A percentile compares a stretch with the other conserved stretches of the same genome.
phyloP scores from a whole-genome alignment of 2,113 vertebrate species.

The Spermophilus dauricus region DNA sequence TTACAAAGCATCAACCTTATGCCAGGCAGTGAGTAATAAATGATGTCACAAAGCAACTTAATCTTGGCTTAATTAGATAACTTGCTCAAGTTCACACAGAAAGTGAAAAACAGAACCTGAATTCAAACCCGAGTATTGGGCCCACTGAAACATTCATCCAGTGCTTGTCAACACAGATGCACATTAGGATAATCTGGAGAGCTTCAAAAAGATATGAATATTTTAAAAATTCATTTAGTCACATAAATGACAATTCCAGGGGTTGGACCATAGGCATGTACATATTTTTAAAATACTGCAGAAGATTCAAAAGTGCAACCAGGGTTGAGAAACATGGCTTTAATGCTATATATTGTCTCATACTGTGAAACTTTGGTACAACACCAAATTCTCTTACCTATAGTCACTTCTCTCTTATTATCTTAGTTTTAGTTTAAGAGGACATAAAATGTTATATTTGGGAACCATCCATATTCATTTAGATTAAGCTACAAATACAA shows the following conservation, averaged over 20 bases:
- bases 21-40: background rate
- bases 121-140: background rate
- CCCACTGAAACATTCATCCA: background rate
- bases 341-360: background rate
- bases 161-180: background rate
- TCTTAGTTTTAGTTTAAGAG: slow-evolving; percentile 24
- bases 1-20: background rate
- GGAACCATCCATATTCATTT: background rate
- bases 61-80: background rate
- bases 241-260: background rate
- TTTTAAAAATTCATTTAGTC: background rate
- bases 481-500: background rate
- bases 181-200: background rate
- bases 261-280: background rate
- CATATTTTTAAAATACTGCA: background rate
- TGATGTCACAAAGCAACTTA: background rate
- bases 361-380: background rate
- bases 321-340: background rate
- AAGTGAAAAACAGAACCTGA: background rate
- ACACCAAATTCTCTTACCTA: background rate
- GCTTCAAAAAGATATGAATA: background rate
- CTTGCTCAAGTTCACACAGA: background rate
- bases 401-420: background rate
- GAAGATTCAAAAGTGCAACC: accelerated
- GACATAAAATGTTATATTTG: background rate